Percentiles rank a stretch among this genome's conserved stretches.
Evolutionary conservation across 2,113 vertebrate genomes (phyloP).

Genomic region (Porphyrio hochstetteri): DNA sequence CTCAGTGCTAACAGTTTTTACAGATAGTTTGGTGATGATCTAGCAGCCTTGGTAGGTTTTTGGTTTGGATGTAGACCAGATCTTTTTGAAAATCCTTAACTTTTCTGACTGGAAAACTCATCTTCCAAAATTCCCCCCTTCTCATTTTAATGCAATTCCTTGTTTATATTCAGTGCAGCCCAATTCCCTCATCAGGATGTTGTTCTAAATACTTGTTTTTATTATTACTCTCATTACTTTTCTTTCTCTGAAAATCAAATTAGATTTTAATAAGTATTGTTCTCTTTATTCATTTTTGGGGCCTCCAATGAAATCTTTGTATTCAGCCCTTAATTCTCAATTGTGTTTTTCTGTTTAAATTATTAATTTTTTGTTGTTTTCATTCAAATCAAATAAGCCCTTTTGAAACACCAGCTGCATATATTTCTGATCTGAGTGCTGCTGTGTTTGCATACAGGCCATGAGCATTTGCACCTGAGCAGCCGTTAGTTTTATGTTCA

Average conservation of each 20-base stretch:
- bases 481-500: neutral
- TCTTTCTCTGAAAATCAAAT: neutral
- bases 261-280: neutral
- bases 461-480: constrained; percentile 18
- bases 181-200: neutral
- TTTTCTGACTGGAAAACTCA: neutral
- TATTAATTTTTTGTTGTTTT: neutral
- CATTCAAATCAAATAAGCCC: neutral
- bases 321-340: neutral
- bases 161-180: neutral
- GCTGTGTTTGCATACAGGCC: constrained; percentile 39
- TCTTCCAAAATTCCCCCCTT: neutral
- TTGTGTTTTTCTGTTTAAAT: neutral
- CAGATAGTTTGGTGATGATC: neutral
- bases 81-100: neutral
- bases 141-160: neutral
- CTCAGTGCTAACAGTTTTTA: neutral
- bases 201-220: neutral
- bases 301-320: neutral
- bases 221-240: neutral
- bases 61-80: neutral
- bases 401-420: neutral
- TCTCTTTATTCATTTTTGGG: neutral
- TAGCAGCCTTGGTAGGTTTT: neutral
- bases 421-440: neutral